Evolutionary conservation across 2,113 vertebrate genomes (phyloP).

Genomic region (Pomatostomus ruficeps): DNA sequence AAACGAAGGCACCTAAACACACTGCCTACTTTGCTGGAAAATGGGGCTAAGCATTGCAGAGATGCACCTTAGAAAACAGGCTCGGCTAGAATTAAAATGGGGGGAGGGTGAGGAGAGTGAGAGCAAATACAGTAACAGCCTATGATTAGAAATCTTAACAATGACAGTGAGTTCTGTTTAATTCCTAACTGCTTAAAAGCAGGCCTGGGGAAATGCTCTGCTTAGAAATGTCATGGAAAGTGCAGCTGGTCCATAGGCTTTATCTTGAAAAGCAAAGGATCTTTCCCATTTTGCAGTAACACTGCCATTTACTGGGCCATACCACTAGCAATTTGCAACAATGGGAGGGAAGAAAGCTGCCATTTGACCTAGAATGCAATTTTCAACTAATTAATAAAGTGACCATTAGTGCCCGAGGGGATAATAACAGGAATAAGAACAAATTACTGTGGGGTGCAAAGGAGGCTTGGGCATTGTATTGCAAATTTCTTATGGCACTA

Average conservation of each 20-base stretch:
- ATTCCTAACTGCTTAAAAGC: conserved; percentile 58
- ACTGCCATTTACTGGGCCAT: conserved; percentile 66
- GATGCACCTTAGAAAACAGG: conserved; percentile 20
- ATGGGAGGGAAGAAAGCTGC: conserved; percentile 67
- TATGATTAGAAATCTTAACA: conserved; percentile 48
- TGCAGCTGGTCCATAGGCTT: conserved; percentile 67
- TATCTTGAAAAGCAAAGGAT: conserved; percentile 68
- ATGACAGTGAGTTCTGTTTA: conserved; percentile 50
- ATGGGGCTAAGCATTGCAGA: not conserved
- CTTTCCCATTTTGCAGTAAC: conserved; percentile 64
- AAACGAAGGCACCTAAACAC: not conserved
- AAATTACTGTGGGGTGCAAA: conserved; percentile 69
- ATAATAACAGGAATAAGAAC: conserved; percentile 76
- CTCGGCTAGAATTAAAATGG: not conserved
- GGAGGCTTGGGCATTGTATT: conserved; percentile 67
- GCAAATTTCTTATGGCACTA: conserved; percentile 71
- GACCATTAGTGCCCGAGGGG: conserved; percentile 73
- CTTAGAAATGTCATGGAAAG: conserved; percentile 65
- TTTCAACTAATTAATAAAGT: conserved; percentile 76
- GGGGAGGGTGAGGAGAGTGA: not conserved
- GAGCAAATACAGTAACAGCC: conserved; percentile 43
- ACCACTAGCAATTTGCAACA: conserved; percentile 70
- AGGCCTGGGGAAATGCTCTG: conserved; percentile 26
- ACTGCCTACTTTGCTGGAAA: not conserved
- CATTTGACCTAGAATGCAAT: conserved; percentile 75